A percentile compares a stretch with the other conserved stretches of the same genome.
phyloP scores from a whole-genome alignment of 2,888 invertebrate genomes.

The Poecilus cupreus region DNA sequence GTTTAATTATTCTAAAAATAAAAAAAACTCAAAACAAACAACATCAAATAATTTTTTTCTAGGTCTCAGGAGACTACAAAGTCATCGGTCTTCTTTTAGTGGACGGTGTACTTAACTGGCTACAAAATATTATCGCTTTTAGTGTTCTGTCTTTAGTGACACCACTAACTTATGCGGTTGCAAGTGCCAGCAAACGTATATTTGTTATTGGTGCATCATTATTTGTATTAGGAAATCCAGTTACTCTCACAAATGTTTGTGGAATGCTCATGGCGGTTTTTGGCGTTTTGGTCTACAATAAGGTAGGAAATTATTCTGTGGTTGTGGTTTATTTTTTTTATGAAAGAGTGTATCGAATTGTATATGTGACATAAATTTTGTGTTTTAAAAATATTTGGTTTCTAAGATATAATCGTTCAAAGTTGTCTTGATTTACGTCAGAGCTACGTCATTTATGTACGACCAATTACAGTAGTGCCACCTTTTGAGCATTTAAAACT shows the following conservation, averaged over 20 bases:
- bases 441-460: too few species aligned
- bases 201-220: constrained; percentile 93
- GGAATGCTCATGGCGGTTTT: constrained; percentile 94
- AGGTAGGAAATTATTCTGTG: too few species aligned
- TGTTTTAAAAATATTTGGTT: too few species aligned
- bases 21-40: too few species aligned
- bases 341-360: too few species aligned
- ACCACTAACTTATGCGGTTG: constrained; percentile 96
- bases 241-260: constrained; percentile 87
- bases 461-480: too few species aligned
- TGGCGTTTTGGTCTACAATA: constrained; percentile 94
- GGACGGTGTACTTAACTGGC: constrained; percentile 93
- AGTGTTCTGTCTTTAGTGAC: constrained; percentile 92
- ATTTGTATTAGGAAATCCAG: constrained; percentile 92
- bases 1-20: too few species aligned
- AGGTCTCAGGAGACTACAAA: constrained; percentile 75
- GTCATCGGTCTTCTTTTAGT: constrained; percentile 79
- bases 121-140: constrained; percentile 96
- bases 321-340: too few species aligned
- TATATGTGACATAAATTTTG: too few species aligned
- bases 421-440: too few species aligned
- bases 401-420: too few species aligned
- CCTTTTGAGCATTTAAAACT: too few species aligned
- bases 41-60: constrained; percentile 65
- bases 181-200: constrained; percentile 95